A percentile compares a stretch with the other conserved stretches of the same genome.
These are phyloP conservation scores for Xenus cinereus DNA, from an alignment of 2,113 vertebrate species.

Conservation along the genomic window DNA sequence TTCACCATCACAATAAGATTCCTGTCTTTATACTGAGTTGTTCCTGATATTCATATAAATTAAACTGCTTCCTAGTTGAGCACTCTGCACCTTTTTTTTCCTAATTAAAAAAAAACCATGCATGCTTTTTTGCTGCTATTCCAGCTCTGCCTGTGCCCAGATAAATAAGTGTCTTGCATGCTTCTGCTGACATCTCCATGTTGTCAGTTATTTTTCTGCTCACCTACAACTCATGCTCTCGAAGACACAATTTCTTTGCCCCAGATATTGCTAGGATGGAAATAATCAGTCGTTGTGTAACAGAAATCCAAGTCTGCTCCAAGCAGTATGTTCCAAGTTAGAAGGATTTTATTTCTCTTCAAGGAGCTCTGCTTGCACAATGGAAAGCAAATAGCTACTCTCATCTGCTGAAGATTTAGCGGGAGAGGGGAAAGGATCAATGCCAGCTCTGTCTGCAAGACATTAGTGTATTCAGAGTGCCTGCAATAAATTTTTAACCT, in stretches of 20 bases:
- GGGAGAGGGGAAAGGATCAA: not conserved
- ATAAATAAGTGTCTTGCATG: not conserved
- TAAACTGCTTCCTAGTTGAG: not conserved
- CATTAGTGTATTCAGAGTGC: not conserved
- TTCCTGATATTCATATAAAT: not conserved
- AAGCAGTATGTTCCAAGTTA: not conserved
- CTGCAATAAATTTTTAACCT: constrained; percentile 24
- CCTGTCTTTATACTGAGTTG: not conserved
- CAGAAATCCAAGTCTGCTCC: not conserved
- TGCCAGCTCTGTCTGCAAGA: not conserved
- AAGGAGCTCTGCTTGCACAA: not conserved
- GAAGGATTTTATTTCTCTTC: constrained; percentile 15
- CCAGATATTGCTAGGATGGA: constrained; percentile 20
- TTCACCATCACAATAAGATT: not conserved
- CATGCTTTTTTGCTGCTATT: not conserved
- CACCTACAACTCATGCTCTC: not conserved
- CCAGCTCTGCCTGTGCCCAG: not conserved
- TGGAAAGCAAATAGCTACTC: not conserved
- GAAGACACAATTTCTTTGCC: not conserved
- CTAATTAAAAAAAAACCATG: not conserved
- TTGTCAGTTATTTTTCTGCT: not conserved
- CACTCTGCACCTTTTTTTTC: not conserved
- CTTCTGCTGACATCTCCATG: not conserved
- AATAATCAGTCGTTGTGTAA: not conserved
- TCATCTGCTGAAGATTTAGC: not conserved